Base-by-base conservation (phyloP, 2,113 vertebrate genomes). In the Erythrolamprus reginae region DNA sequence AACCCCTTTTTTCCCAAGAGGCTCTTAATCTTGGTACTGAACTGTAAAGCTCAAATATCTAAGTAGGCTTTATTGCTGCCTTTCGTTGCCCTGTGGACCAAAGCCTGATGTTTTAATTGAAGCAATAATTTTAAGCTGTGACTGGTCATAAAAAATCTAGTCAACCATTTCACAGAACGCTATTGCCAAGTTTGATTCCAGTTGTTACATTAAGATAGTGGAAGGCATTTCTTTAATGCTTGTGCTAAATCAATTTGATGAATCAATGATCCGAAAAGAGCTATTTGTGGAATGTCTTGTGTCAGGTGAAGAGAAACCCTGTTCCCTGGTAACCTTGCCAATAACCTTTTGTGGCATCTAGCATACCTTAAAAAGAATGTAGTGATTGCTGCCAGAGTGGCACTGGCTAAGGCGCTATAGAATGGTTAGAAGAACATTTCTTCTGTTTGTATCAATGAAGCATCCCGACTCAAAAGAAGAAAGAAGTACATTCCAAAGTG, bases 281-380 rank as follows among this genome's bases (percentile, higher is more conserved):
- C 21, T 6, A 2, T 1, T 38, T 28, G 82, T 13, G 1, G 2
- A 4, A 3, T 0, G 0, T 90, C 23, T 5, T 48, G 10, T 17
- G 45, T 65, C 3, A 0, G 10, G 7, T 5, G 0, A 9, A 0
- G 38, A 1, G 51, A 8, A 13, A 3, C 12, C 4, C 23, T 0
- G 0, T 0, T 50, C 17, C 84, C 61, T 26, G 0, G 0, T 0
- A 7, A 24, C 65, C 0, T 0, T 9, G 45, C 92, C 86, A 1
- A 0, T 0, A 0, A 3, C 0, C 21, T 1, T 2, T 45, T 47
- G 1, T 1, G 0, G 0, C 0, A 1, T 5, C 13, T 82, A 33
- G 1, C 83, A 26, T 24, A 12, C 2, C 4, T 17, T 17, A 33
- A 5, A 61, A 84, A 61, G 12, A 21, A 3, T 0, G 1, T 8